Base-by-base conservation (phyloP, 2,888 invertebrate species). In the Marronus borbonicus region DNA sequence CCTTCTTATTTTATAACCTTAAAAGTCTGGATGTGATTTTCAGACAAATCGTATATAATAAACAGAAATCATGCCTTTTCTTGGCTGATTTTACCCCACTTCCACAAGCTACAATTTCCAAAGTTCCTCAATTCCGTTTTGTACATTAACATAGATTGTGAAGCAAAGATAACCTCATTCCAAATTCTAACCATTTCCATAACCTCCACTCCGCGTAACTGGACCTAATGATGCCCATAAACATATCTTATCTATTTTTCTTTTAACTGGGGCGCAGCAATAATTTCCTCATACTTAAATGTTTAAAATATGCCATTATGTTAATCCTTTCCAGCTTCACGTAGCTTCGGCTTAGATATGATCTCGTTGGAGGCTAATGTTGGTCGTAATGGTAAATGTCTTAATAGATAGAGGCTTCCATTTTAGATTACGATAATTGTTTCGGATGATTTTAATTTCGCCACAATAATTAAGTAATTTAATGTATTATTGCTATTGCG, bases 211-310 rank as follows among this genome's bases (percentile, higher is more conserved):
- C 17, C 12, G 24, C 14, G 24, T 62, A 62, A 62, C 62, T 31
- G 62, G 62, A 31, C 31, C 62, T 62, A 62, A 62, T 31, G 28
- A 62, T 62, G 31, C 28, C 31, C 24, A 62, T 5, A 31, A 28
- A 62, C 28, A 31, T 62, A 62, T 17, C 55, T 58, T 20, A 62
- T 62, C 62, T 28, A 28, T 28, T 62, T 62, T 24, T 24, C 24
- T 24, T 24, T 24, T 62, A 62, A 62, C 28, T 62, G 24, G 62
- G 62, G 4, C 62, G 24, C 20, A 14, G 62, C 62, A 28, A 62
- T 62, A 62, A 62, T 62, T 12, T 62, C 62, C 62, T 62, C 24
- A 55, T 55, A 55, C 55, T 55, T 55, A 55, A 62, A 24, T 31
- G 31, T 62, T 62, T 62, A 31, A 62, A 62, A 62, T 31, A 62